Percentiles rank a stretch among this genome's conserved stretches.
Evolutionary conservation across 2,113 vertebrate genomes (phyloP).

Genomic region (Sceloporus tristichus): DNA sequence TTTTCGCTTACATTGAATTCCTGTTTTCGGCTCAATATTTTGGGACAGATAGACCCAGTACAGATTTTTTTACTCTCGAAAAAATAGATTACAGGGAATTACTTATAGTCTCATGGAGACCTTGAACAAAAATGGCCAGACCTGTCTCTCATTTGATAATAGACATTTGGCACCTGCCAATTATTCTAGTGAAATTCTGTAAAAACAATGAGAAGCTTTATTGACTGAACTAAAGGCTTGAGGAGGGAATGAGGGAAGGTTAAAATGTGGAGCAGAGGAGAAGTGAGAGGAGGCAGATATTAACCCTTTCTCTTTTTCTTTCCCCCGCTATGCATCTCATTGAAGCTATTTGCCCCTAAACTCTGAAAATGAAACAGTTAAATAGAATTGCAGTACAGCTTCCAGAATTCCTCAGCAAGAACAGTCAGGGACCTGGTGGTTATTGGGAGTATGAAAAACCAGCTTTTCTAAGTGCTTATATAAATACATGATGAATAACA

Average conservation of each 20-base stretch:
- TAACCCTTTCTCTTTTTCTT: neutral
- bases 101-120: neutral
- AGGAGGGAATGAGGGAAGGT: neutral
- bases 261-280: neutral
- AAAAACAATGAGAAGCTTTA: neutral
- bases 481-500: too few species aligned
- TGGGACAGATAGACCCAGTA: neutral
- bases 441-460: too few species aligned
- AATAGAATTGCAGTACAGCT: too few species aligned
- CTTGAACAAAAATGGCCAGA: neutral
- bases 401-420: too few species aligned
- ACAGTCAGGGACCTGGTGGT: too few species aligned
- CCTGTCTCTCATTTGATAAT: neutral
- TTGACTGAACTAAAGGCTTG: neutral
- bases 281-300: too few species aligned
- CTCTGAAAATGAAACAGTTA: too few species aligned
- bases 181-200: constrained; percentile 38
- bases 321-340: neutral
- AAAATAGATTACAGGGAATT: neutral
- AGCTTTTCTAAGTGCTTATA: too few species aligned
- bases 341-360: neutral
- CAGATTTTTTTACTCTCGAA: neutral
- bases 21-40: neutral
- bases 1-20: neutral
- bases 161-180: neutral